Evolutionary conservation across 1,140 invertebrate genomes (phyloP).

Genomic region (Drosophila lini): DNA sequence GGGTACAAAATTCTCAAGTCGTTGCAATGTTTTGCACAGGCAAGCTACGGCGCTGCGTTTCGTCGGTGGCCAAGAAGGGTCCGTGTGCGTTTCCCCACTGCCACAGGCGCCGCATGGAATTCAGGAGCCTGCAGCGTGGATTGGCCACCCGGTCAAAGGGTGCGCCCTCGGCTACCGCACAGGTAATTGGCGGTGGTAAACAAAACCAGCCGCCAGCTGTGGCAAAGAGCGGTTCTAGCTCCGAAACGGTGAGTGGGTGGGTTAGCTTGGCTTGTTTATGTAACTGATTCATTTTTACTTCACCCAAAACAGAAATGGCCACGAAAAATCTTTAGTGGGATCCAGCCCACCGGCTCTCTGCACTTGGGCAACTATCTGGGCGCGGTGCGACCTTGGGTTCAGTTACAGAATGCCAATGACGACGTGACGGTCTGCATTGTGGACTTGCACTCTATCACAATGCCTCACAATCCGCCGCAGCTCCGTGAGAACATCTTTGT

Average conservation of each 20-base stretch:
- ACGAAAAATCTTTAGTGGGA: conserved; percentile 93
- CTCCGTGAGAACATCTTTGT: conserved; percentile 90
- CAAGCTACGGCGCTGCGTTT: conserved; percentile 16
- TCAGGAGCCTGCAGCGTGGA: conserved; percentile 3
- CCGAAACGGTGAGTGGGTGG: background rate
- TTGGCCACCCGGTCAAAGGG: background rate
- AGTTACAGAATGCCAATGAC: conserved; percentile 90
- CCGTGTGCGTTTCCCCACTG: background rate
- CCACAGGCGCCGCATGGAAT: conserved; percentile 3
- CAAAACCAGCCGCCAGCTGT: background rate
- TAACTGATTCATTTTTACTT: conserved; percentile 8
- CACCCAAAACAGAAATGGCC: conserved; percentile 76
- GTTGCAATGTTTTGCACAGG: conserved; percentile 60
- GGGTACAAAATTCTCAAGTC: conserved; percentile 48
- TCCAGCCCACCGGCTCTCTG: conserved; percentile 97
- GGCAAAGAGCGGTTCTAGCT: too few relatives aligned
- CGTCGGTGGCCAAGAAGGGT: conserved; percentile 4
- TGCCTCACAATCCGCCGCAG: conserved; percentile 90
- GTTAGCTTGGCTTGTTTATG: conserved; percentile 12
- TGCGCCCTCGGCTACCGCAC: conserved; percentile 16
- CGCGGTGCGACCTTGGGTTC: conserved; percentile 94
- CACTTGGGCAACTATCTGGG: conserved; percentile 99
- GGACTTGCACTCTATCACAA: conserved; percentile 97
- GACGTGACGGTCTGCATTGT: conserved; percentile 94
- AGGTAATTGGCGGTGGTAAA: conserved; percentile 10